Evolutionary conservation across 2,888 invertebrate species (phyloP).

Genomic region (Cephus sareptanus): DNA sequence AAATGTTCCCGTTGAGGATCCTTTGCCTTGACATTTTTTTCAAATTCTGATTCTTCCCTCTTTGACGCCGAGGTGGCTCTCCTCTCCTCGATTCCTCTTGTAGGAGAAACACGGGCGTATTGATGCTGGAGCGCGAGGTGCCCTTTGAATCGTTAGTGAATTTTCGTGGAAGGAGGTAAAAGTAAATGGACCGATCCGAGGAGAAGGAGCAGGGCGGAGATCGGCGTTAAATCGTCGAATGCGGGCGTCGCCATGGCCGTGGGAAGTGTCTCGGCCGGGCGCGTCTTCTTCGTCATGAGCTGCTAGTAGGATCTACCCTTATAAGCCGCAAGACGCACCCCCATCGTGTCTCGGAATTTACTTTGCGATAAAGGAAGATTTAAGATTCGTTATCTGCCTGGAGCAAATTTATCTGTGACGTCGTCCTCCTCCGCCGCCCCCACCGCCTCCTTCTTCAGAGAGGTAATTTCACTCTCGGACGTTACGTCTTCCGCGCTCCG

Average conservation of each 20-base stretch:
- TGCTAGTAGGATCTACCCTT: conserved; percentile 25
- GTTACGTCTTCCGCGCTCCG: not conserved
- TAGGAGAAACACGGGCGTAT: no score
- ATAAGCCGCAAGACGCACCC: conserved; percentile 36
- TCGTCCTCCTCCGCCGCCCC: not conserved
- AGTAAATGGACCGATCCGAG: not conserved
- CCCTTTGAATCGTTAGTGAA: no score
- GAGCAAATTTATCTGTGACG: conserved; percentile 43
- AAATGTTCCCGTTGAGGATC: conserved; percentile 24
- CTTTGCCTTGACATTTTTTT: conserved; percentile 3
- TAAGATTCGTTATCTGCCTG: conserved; percentile 44
- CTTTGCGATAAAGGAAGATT: conserved; percentile 50
- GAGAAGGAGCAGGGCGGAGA: not conserved
- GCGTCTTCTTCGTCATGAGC: conserved; percentile 4
- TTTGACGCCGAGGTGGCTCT: not conserved
- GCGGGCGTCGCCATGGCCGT: conserved; percentile 29
- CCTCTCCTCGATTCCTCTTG: no score
- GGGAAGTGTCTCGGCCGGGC: conserved; percentile 27
- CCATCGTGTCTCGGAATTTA: conserved; percentile 39
- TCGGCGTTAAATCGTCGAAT: conserved; percentile 21
- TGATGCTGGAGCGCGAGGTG: no score
- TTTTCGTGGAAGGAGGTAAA: no score
- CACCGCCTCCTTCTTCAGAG: not conserved
- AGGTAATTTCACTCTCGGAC: not conserved
- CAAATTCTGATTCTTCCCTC: not conserved